phyloP scores from a whole-genome alignment of 92 coral and sea anemone species.

The Meandrina meandrites region DNA sequence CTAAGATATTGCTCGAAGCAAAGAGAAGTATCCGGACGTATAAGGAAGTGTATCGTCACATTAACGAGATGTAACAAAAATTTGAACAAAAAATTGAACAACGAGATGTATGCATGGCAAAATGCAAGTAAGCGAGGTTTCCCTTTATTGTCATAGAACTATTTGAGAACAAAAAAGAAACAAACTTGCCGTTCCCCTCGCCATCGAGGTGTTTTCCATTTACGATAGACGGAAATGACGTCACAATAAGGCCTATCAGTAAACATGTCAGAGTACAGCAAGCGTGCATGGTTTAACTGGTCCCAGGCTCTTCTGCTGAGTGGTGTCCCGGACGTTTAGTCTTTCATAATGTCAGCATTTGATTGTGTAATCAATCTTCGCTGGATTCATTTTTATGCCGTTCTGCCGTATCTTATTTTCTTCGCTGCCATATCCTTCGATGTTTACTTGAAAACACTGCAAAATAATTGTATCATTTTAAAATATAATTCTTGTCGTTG shows the following conservation, averaged over 20 bases:
- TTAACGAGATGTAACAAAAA: too few relatives aligned
- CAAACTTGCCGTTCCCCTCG: background rate
- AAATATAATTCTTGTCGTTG: too few relatives aligned
- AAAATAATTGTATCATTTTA: too few relatives aligned
- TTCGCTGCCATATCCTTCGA: background rate
- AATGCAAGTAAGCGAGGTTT: background rate
- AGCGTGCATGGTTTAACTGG: background rate
- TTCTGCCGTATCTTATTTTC: background rate
- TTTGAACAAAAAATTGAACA: too few relatives aligned
- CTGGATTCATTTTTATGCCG: background rate
- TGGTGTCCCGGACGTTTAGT: background rate
- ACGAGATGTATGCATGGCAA: too few relatives aligned
- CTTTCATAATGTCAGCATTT: background rate
- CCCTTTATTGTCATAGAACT: background rate
- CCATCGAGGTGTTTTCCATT: background rate
- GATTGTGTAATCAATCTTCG: too few relatives aligned
- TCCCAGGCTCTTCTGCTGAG: background rate
- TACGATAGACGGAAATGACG: background rate
- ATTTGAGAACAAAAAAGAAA: background rate
- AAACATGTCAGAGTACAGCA: background rate
- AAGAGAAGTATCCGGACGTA: too few relatives aligned
- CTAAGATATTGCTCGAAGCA: too few relatives aligned
- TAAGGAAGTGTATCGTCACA: too few relatives aligned
- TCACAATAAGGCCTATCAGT: background rate
- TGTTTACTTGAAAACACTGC: too few relatives aligned